Evolutionary conservation across 2,888 invertebrate genomes (phyloP), one percentile per base, ranked within the genome.

Genomic region (Automeris io): DNA sequence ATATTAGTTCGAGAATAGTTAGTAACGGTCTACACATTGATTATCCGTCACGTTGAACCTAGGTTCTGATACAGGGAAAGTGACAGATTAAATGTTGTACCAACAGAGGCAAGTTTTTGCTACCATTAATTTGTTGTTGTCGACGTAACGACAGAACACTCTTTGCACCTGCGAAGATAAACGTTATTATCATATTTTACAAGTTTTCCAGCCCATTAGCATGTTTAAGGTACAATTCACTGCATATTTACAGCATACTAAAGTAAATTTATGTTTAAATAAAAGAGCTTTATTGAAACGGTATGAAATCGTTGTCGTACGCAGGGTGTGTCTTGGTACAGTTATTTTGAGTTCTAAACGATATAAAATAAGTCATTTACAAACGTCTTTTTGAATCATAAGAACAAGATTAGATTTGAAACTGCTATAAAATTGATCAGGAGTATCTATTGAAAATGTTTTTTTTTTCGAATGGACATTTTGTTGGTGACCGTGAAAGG

Each of bases 31-130:
- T 56, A 61, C 50, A 51, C 54, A 60, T 62, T 62, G 66, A 68
- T 69, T 62, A 68, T 60, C 61, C 58, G 53, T 58, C 47, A 42
- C 48, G 41, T 51, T 55, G 57, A 57, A 63, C 62, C 64, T 57
- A 61, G 49, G 57, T 61, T 54, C 53, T 48, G 61, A 62, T 56
- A 61, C 58, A 59, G 64, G 65, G 74, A 77, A 76, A 76, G 77
- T 76, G 69, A 70, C 62, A 63, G 70, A 67, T 68, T 61, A 58
- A 61, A 63, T 60, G 56, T 54, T 56, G 56, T 43, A 45, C 51
- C 51, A 51, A 50, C 49, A 43, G 42, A 47, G 23, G 37, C 41
- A 39, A 57, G 47, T 61, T 63, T 63, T 62, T 61, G 54, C 35
- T 43, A 47, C 41, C 52, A 55, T 54, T 58, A 59, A 47, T 38